Percentiles rank a stretch among this genome's conserved stretches.
Conservation (phyloP, 2,888 invertebrate genomes). For the Ligdia adustata region DNA sequence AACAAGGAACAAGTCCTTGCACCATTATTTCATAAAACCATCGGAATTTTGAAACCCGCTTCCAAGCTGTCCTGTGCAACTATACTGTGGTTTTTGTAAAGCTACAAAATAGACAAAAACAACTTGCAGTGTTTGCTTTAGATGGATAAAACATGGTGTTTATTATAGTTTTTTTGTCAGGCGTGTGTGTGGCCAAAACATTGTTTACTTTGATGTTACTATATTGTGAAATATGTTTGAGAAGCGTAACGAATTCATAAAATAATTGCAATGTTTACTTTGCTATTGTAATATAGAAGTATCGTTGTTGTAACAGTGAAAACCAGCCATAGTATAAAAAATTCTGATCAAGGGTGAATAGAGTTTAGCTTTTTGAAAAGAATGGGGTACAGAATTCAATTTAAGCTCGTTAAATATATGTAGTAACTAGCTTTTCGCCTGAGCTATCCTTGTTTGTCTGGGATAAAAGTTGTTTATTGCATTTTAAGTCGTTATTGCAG, state of each 20-base stretch:
- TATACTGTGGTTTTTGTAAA: neutral
- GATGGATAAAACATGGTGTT: slow-evolving; percentile 2
- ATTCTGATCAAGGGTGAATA: slow-evolving; percentile 6
- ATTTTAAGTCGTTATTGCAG: no score
- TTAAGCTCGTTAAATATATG: no score
- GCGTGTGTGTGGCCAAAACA: neutral
- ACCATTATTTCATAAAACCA: neutral
- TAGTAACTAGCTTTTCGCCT: no score
- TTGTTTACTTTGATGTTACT: neutral
- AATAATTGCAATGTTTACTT: slow-evolving; percentile 13
- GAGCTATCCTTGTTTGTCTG: no score
- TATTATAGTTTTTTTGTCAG: slow-evolving; percentile 7
- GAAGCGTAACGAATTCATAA: neutral
- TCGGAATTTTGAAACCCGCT: neutral
- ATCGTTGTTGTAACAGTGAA: neutral
- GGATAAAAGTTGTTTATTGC: no score
- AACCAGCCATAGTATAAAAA: slow-evolving; percentile 2
- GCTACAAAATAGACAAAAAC: neutral
- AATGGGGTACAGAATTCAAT: no score
- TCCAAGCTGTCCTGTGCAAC: slow-evolving; percentile 7
- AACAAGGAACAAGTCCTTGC: no score
- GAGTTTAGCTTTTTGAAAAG: no score
- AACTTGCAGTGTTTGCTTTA: slow-evolving; percentile 7
- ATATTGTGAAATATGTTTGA: slow-evolving; percentile 8
- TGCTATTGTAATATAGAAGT: slow-evolving; percentile 2